These are phyloP conservation scores for Hippoglossus hippoglossus DNA, from an alignment of 2,797 vertebrate genomes.

Conservation along the genomic window DNA sequence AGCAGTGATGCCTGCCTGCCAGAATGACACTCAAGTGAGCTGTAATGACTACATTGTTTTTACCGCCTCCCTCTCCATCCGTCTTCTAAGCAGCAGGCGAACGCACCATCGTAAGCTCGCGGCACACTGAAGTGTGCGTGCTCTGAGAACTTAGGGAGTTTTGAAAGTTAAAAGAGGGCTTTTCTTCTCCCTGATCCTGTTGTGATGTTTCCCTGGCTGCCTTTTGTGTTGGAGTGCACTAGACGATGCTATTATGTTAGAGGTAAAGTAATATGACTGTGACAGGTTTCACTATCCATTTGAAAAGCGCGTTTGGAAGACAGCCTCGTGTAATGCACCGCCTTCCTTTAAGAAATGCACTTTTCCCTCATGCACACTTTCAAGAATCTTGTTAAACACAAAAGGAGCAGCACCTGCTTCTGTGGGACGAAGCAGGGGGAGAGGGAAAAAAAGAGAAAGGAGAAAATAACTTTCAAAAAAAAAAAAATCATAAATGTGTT, in stretches of 20 bases:
- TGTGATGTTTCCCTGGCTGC: constrained; percentile 83
- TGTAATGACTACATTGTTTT: constrained; percentile 84
- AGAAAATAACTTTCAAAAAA: constrained; percentile 80
- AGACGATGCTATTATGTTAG: constrained; percentile 84
- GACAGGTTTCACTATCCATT: constrained; percentile 85
- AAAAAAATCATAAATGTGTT: constrained; percentile 76
- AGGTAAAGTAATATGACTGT: constrained; percentile 83
- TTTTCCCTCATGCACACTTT: constrained; percentile 84
- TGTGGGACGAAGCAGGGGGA: constrained; percentile 66
- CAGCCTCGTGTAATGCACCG: constrained; percentile 78
- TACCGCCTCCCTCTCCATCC: constrained; percentile 64
- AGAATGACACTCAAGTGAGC: constrained; percentile 85
- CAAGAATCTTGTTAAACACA: constrained; percentile 88
- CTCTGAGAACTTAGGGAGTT: constrained; percentile 88
- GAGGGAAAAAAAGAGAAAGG: constrained; percentile 39
- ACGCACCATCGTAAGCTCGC: constrained; percentile 76
- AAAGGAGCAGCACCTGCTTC: constrained; percentile 82
- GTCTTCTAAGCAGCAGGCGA: constrained; percentile 73
- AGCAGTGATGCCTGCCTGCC: constrained; percentile 80
- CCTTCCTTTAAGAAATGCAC: constrained; percentile 84
- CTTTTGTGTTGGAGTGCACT: constrained; percentile 81
- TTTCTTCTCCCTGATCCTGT: constrained; percentile 82
- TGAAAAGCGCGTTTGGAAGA: constrained; percentile 78
- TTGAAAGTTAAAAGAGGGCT: constrained; percentile 86
- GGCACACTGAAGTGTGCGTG: constrained; percentile 74